phyloP scores from a whole-genome alignment of 2,888 invertebrate genomes.

The Dicycla oo region DNA sequence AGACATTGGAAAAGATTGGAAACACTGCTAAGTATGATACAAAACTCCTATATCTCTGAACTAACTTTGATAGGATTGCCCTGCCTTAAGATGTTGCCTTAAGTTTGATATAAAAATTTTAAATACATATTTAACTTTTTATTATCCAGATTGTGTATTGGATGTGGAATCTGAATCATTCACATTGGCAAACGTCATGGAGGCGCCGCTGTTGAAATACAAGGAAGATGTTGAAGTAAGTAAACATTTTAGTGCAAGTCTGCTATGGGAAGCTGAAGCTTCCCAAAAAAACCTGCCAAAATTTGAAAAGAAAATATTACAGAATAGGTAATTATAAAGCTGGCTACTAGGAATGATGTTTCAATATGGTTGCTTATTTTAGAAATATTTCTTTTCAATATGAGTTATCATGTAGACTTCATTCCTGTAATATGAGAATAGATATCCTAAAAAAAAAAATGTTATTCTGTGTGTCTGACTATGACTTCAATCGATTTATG shows the following conservation, averaged over 20 bases:
- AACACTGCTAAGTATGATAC: constrained; percentile 68
- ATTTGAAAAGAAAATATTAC: background rate
- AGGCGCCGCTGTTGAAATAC: constrained; percentile 94
- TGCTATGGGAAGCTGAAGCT: background rate
- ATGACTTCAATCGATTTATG: background rate
- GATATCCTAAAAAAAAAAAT: background rate
- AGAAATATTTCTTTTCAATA: background rate
- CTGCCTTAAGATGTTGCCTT: background rate
- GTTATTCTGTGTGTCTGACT: background rate
- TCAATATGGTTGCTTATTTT: background rate
- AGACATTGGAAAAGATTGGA: constrained; percentile 94
- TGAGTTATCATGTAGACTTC: background rate
- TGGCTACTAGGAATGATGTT: background rate
- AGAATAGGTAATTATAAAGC: background rate
- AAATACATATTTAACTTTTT: background rate
- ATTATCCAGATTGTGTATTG: constrained; percentile 90
- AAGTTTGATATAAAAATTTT: background rate
- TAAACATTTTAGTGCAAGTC: background rate
- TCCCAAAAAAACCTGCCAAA: background rate
- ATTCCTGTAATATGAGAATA: background rate
- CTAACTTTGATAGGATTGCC: background rate
- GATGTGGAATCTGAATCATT: constrained; percentile 95
- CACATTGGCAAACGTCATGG: constrained; percentile 95
- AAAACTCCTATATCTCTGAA: background rate
- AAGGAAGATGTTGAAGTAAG: constrained; percentile 96